Percentiles rank a stretch among this genome's conserved stretches.
phyloP scores from a whole-genome alignment of 2,888 invertebrate species.

The Calameuta pallipes region DNA sequence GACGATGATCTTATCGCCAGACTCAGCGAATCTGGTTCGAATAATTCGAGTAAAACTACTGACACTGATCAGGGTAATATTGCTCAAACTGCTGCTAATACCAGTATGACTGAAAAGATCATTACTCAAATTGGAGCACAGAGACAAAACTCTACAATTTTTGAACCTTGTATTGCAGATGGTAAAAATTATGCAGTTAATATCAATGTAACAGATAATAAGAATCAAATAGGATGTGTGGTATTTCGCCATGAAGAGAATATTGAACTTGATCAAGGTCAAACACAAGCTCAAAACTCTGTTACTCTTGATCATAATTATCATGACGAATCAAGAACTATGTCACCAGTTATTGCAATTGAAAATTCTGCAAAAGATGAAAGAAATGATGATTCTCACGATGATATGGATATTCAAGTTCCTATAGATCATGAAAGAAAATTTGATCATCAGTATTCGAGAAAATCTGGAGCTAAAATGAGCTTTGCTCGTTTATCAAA shows the following conservation, averaged over 20 bases:
- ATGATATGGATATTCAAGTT: conserved; percentile 8
- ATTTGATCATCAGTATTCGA: conserved; percentile 21
- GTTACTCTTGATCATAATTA: conserved; percentile 19
- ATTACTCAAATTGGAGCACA: background rate
- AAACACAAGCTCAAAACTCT: conserved; percentile 6
- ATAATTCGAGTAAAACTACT: background rate
- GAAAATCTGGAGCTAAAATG: conserved; percentile 2
- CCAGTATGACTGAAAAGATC: background rate
- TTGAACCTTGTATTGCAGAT: background rate
- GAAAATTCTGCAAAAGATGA: background rate
- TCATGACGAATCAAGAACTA: conserved; percentile 17
- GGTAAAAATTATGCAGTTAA: background rate
- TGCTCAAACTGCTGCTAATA: background rate
- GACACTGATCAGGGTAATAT: background rate
- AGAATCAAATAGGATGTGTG: conserved; percentile 10
- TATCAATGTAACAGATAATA: conserved; percentile 8
- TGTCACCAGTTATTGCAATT: conserved; percentile 3
- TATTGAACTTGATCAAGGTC: background rate
- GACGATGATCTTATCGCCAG: background rate
- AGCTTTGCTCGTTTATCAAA: background rate
- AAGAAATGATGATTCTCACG: background rate
- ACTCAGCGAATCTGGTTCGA: background rate
- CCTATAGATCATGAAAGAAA: conserved; percentile 15
- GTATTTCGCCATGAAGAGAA: conserved; percentile 8
- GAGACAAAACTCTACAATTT: background rate